These are phyloP conservation scores for Periophthalmus modestus DNA, from an alignment of 2,113 vertebrate species.

Conservation along the genomic window DNA sequence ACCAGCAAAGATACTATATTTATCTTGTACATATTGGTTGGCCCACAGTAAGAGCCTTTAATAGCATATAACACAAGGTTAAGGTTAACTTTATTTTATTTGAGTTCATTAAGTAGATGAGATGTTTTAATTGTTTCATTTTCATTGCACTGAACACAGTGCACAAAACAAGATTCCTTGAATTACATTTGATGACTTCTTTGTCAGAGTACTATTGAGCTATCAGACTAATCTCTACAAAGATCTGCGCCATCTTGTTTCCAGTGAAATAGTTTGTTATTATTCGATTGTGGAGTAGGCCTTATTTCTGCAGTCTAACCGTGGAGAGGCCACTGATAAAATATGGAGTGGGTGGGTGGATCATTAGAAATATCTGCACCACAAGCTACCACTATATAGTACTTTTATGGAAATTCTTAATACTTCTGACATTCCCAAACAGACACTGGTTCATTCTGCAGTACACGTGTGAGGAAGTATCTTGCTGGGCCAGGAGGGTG, in stretches of 20 bases:
- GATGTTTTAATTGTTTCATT: too few relatives aligned
- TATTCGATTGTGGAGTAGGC: background rate
- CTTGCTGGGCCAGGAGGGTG: constrained; percentile 37
- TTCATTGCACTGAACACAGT: too few relatives aligned
- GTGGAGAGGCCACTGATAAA: constrained; percentile 10
- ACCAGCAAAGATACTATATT: background rate
- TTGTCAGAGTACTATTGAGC: background rate
- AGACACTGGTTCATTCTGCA: background rate
- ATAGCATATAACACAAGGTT: background rate
- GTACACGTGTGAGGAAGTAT: constrained; percentile 28
- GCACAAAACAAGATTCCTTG: too few relatives aligned
- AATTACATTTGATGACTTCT: too few relatives aligned
- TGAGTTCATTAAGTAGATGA: too few relatives aligned
- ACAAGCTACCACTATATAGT: background rate
- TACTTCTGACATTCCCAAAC: background rate
- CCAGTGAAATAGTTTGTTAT: background rate
- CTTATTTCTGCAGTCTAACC: background rate
- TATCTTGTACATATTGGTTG: background rate
- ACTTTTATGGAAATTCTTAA: background rate
- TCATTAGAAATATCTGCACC: constrained; percentile 13
- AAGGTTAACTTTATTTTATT: background rate
- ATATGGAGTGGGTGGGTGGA: constrained; percentile 44
- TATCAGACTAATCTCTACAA: background rate
- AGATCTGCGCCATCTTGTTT: background rate
- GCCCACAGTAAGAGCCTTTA: background rate